Evolutionary conservation across 1,140 invertebrate genomes (phyloP), one percentile per base, ranked within the genome.

Genomic region (Prorops nasuta): DNA sequence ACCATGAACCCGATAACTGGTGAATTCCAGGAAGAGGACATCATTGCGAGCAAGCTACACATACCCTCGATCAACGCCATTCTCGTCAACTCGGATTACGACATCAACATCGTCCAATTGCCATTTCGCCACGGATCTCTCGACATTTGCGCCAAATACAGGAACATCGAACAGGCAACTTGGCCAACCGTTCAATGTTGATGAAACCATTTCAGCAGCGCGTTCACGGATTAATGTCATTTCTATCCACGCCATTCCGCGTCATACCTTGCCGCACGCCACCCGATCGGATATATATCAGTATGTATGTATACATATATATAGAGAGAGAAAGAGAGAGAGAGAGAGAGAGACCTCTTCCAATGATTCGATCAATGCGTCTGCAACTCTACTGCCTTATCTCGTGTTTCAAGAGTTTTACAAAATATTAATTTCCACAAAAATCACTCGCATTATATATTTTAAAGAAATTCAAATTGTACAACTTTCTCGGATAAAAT

Each of bases 51-150:
- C 34, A 71, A 68, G 44, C 41, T 65, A 4, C 49, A 61, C 10
- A 49, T 65, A 48, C 48, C 62, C 3, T 48, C 56, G 17, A 35
- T 72, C 15, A 72, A 72, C 41, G 67, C 69, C 0, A 36, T 72
- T 18, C 48, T 69, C 37, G 65, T 73, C 47, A 72, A 73, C 48
- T 56, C 69, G 1, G 51, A 72, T 21, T 71, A 72, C 38, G 63
- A 73, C 36, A 64, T 73, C 37, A 72, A 66, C 52, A 70, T 73
- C 39, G 51, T 73, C 3, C 65, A 69, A 18, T 18, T 72, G 28
- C 71, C 71, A n/a, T 67, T 64, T 32, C 56, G 58, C 31, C 45
- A 56, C 24, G 47, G 51, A 3, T 34, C 32, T 9, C 15, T 58
- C 42, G 68, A 72, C 39, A 59, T 66, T 22, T 73, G 71, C 44